Percentiles rank a stretch among this genome's conserved stretches.
phyloP scores from a whole-genome alignment of 2,113 vertebrate genomes.

The Carlito syrichta region DNA sequence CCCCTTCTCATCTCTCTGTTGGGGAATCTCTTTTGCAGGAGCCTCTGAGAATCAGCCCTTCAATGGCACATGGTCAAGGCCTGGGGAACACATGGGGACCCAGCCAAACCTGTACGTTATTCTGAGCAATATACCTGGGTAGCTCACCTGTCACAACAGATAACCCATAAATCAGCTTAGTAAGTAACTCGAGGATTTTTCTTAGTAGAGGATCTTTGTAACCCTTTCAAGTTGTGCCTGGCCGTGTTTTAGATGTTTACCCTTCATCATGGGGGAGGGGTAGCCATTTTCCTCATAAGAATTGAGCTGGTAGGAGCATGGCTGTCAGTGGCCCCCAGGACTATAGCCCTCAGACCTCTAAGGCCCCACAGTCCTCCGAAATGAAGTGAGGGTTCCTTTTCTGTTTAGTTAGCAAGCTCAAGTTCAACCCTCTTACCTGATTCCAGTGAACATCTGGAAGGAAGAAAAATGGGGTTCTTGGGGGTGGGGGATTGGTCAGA shows the following conservation, averaged over 20 bases:
- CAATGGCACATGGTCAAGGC: not conserved
- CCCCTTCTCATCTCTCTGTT: not conserved
- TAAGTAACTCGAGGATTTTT: not conserved
- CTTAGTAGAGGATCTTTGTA: not conserved
- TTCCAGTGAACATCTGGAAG: not conserved
- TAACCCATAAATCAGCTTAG: not conserved
- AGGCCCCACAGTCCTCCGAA: not conserved
- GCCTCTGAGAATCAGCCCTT: not conserved
- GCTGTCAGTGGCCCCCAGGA: not conserved
- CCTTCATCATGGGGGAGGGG: accelerated
- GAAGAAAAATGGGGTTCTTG: not conserved
- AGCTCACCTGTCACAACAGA: not conserved
- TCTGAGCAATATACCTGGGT: not conserved
- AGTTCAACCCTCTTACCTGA: not conserved
- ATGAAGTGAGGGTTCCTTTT: not conserved
- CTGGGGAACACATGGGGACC: not conserved
- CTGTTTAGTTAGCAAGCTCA: not conserved
- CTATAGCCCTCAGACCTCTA: not conserved
- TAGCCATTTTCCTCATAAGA: not conserved
- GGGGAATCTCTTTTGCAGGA: not conserved
- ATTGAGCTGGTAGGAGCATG: not conserved
- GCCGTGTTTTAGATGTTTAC: not conserved
- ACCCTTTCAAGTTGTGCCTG: not conserved
- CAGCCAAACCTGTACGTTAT: not conserved
- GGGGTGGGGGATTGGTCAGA: not conserved